Conservation (phyloP, 2,888 invertebrate species). For the Tachina grossa region DNA sequence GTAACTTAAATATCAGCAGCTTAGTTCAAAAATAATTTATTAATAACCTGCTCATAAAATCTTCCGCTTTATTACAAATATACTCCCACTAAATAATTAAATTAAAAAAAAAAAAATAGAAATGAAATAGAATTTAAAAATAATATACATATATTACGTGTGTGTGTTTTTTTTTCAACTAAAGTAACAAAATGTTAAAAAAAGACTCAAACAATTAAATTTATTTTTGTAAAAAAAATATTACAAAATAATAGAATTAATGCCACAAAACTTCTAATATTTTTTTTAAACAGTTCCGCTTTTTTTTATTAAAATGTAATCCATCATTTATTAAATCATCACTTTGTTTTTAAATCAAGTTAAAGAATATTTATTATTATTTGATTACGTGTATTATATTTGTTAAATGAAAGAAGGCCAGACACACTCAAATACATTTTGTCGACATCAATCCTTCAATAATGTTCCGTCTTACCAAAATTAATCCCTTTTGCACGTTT, state of each 20-base stretch:
- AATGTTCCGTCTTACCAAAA: not conserved
- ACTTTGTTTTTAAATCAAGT: not conserved
- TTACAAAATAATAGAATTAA: not conserved
- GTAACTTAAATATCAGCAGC: not conserved
- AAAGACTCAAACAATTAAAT: not conserved
- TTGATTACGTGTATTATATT: conserved; percentile 20
- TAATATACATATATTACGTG: not conserved
- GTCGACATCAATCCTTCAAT: not conserved
- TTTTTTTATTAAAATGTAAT: conserved; percentile 15
- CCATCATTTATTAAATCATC: conserved; percentile 38
- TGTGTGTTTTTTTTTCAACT: not conserved
- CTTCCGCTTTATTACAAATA: not conserved
- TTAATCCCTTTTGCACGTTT: too few relatives aligned
- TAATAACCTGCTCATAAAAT: conserved; percentile 1
- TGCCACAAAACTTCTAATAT: not conserved
- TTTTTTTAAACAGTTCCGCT: not conserved
- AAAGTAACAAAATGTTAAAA: not conserved
- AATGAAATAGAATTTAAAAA: not conserved
- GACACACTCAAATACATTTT: not conserved
- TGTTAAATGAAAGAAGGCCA: conserved; percentile 24
- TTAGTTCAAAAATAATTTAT: not conserved
- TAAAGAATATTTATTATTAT: conserved; percentile 14
- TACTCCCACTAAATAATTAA: conserved; percentile 17
- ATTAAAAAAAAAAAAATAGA: not conserved
- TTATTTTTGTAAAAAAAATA: not conserved